These are phyloP conservation scores for Varecia variegata DNA, from an alignment of 2,797 vertebrate genomes.

Conservation along the genomic window DNA sequence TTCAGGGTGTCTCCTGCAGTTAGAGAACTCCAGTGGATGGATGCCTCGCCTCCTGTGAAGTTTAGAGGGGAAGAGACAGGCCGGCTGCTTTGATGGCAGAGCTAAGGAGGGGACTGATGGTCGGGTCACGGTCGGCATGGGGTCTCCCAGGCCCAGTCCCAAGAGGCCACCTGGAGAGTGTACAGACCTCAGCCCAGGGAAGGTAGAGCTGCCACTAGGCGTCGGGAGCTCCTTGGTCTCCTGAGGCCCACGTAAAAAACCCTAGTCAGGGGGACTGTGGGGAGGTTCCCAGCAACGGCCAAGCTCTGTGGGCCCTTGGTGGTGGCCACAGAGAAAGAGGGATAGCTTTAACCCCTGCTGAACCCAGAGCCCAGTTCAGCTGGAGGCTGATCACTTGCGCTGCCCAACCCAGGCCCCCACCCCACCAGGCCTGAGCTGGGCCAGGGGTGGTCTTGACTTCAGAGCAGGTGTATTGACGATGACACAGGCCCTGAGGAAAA, in stretches of 20 bases:
- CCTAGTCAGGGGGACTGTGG: not conserved
- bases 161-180: not conserved
- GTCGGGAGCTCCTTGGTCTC: not conserved
- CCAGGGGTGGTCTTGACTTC: not conserved
- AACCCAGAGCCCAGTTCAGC: not conserved
- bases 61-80: not conserved
- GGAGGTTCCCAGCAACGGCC: not conserved
- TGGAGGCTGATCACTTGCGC: rapidly evolving
- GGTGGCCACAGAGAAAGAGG: not conserved
- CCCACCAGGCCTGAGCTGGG: not conserved
- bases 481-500: not conserved
- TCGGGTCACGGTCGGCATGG: rapidly evolving
- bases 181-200: not conserved
- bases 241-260: not conserved
- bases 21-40: not conserved
- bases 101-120: not conserved
- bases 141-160: not conserved
- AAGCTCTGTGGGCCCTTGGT: not conserved
- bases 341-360: not conserved
- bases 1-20: not conserved
- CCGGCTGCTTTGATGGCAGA: not conserved
- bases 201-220: not conserved
- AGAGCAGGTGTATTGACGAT: rapidly evolving
- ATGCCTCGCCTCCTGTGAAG: not conserved
- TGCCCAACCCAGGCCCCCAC: rapidly evolving